Evolutionary conservation across 2,888 invertebrate genomes (phyloP), one percentile per base, ranked within the genome.

Genomic region (Mactromeris polynyma): DNA sequence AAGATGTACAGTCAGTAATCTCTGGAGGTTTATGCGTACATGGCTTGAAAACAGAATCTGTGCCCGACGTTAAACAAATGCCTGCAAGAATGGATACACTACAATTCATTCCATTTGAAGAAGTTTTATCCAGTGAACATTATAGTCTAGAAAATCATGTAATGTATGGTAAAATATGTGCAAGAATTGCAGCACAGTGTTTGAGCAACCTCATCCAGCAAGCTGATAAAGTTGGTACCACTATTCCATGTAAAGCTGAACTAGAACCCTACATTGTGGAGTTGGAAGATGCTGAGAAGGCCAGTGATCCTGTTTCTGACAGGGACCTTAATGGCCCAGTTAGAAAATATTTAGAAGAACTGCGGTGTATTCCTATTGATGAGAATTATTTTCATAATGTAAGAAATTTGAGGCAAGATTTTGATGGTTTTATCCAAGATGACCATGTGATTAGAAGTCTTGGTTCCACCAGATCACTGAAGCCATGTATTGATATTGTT

Each of bases 401-500:
- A 1, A 87, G 81, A 51, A 92, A 77, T 78, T 40, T 93, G 14
- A 54, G 92, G 33, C 81, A 90, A n/a, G 89, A 91, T 11, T 91
- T 92, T 46, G 89, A 89, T 26, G 21, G 46, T 14, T 94, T 94
- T 31, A 82, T 95, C 33, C 31, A 79, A 9, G 77, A 88, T 4
- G 95, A 95, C 81, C 54, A 78, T 2, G 87, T 95, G 11, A 83
- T 95, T 69, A 86, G 88, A 17, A 85, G 82, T 73, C 79, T 93
- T 40, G 51, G 84, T 33, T 87, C 90, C 11, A 82, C 80, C 4
- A 69, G 90, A 6, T 87, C 94, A n/a, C 90, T 97, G 31, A 95
- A 97, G 87, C 93, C 96, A 4, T 95, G 95, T 87, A 96, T 98
- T 85, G 98, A 99, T 96, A 97, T 98, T 17, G 98, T 98, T 36